phyloP scores from a whole-genome alignment of 2,888 invertebrate genomes.

The Microctonus brassicae region DNA sequence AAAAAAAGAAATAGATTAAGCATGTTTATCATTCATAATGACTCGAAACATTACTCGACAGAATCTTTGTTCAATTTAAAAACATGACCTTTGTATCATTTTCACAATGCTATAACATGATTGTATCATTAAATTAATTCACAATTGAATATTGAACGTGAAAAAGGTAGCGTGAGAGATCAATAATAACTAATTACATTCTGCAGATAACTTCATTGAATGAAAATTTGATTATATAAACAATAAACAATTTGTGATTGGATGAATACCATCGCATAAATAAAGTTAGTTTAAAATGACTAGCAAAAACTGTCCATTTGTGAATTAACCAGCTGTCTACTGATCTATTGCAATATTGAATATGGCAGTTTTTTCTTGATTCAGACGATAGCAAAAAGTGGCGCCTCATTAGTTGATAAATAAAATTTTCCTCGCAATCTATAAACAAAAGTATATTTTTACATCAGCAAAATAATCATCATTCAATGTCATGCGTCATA shows the following conservation, averaged over 20 bases:
- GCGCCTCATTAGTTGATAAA: constrained; percentile 56
- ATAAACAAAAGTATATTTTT: constrained; percentile 30
- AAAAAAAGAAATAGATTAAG: constrained; percentile 54
- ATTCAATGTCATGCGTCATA: neutral
- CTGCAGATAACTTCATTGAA: too few species aligned
- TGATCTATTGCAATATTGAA: neutral
- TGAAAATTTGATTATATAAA: neutral
- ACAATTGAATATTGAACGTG: neutral
- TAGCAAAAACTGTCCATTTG: constrained; percentile 50
- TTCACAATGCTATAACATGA: neutral
- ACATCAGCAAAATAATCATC: neutral
- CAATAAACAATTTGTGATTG: constrained; percentile 23
- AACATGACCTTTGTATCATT: neutral
- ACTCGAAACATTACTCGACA: neutral
- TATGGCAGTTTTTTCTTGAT: constrained; percentile 35
- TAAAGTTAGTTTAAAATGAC: constrained; percentile 57
- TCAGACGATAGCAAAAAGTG: constrained; percentile 56
- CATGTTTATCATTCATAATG: constrained; percentile 17
- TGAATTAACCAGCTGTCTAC: neutral
- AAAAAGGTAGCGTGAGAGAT: neutral
- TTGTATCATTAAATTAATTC: neutral
- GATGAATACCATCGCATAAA: constrained; percentile 38
- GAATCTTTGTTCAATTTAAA: constrained; percentile 9
- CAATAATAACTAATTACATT: too few species aligned
- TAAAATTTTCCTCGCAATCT: constrained; percentile 62